Conservation (phyloP, 2,888 invertebrate genomes). For the Abscondita cerata region DNA sequence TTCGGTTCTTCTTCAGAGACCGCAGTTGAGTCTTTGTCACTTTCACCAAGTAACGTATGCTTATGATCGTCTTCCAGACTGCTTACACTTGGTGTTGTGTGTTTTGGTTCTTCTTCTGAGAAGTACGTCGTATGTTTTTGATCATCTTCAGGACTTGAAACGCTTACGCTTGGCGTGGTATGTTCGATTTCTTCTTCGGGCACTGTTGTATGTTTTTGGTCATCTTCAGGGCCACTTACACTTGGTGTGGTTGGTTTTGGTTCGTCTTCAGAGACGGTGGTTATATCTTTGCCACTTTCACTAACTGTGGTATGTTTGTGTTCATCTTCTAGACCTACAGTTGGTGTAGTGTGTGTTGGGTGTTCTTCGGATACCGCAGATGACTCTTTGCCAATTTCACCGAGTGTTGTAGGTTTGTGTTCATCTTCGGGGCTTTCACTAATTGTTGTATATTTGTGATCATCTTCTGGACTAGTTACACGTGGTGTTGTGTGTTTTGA, state of each 20-base stretch:
- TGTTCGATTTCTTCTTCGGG: conserved; percentile 35
- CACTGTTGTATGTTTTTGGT: conserved; percentile 14
- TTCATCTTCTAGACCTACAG: too few species aligned
- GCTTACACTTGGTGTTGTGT: neutral
- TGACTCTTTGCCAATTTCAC: too few species aligned
- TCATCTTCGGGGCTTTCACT: conserved; percentile 19
- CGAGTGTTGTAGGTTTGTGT: too few species aligned
- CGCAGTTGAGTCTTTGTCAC: conserved; percentile 21
- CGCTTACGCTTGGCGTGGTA: too few species aligned
- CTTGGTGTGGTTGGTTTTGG: conserved; percentile 1
- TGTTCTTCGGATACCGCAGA: too few species aligned
- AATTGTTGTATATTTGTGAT: too few species aligned
- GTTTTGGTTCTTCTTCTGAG: conserved; percentile 13
- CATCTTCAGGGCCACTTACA: neutral
- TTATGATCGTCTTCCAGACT: too few species aligned
- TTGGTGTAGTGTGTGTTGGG: too few species aligned
- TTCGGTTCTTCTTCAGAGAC: conserved; percentile 17
- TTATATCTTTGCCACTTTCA: conserved; percentile 1
- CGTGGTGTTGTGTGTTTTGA: neutral
- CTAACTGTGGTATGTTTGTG: conserved; percentile 7
- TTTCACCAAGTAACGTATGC: neutral
- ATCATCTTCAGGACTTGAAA: neutral
- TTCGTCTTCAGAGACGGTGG: conserved; percentile 1
- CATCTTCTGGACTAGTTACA: neutral
- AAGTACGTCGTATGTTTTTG: conserved; percentile 9